Evolutionary conservation across 2,113 vertebrate species (phyloP), one percentile per base, ranked within the genome.

Genomic region (Plectropomus leopardus): DNA sequence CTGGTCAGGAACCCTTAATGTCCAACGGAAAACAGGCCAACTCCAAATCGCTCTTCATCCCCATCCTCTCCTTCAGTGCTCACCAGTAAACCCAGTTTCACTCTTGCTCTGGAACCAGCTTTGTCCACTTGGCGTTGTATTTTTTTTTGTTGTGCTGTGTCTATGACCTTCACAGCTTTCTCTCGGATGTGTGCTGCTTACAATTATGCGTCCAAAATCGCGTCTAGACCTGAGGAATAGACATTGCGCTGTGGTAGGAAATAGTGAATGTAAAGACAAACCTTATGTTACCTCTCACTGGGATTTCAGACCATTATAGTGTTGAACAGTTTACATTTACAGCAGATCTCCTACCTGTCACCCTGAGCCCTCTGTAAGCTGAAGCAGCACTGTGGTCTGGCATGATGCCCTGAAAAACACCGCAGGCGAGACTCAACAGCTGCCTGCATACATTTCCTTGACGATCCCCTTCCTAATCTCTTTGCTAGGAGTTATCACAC

Each of bases 401-500:
- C 80, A 50, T 1, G 34, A 54, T 74, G 65, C 66, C 75, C 21
- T 48, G 14, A 72, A 76, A 76, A 82, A 82, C 67, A 71, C 19
- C 28, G 34, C 51, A 30, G 36, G 5, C 48, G 48, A 72, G 79
- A 65, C 72, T 45, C 45, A 78, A 36, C 68, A 45, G 48, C 55
- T 48, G 28, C 36, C 73, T 67, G 57, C 34, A 32, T 48, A 53
- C 7, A 42, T 84, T 76, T 84, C 61, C 72, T 72, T 4, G 14
- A 82, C 58, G 59, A 79, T 65, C 48, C 17, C 15, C 32, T 66
- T 78, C 73, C 60, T 30, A 65, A 73, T 80, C 82, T 55, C 7
- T 19, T 40, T 48, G 23, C 54, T 5, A 45, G 36, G 28, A 88
- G 40, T 71, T 68, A 85, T 90, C 74, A 67, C 50, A 82, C 57